Evolutionary conservation across 2,797 vertebrate species (phyloP), one percentile per base, ranked within the genome.

Genomic region (Gymnocypris eckloni): DNA sequence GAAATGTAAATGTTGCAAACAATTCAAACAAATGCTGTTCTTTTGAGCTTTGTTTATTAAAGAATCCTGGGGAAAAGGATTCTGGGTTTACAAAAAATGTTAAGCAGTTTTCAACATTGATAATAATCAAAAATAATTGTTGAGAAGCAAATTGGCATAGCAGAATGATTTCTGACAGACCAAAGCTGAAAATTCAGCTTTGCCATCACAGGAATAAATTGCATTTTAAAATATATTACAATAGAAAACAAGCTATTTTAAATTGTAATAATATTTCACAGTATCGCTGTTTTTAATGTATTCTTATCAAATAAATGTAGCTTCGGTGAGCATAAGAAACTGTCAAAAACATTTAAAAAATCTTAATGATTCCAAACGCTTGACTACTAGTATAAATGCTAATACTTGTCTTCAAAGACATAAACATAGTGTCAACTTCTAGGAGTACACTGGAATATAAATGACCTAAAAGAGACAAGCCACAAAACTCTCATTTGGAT

Each of bases 401-500:
- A 45, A 13, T 8, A 66, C 25, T 1, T 25, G n/a, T 79, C 39
- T 45, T 41, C n/a, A 18, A 3, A 43, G 59, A 64, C 18, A 64
- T 64, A 64, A 64, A 79, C 43, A 79, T 45, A 28, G 22, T 11
- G n/a, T 64, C 52, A 59, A 78, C 33, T 59, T 59, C 59, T n/a
- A 56, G 75, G 50, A n/a, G 76, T 56, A 71, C 37, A 82, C n/a
- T 59, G 18, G 33, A 16, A 43, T 61, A 18, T 54, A 70, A 56
- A 81, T 22, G 37, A 72, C 33, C 48, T 54, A n/a, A 72, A 11
- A 72, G 50, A 71, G 33, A 56, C 52, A 59, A 69, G 43, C 69
- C 37, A 73, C 67, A 64, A 64, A 28, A 41, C 56, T 39, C 45
- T 66, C 33, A 67, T 41, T 41, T 18, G 22, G 45, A 77, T 69